Evolutionary conservation across 2,113 vertebrate species (phyloP).

Genomic region (Catharus minimus): DNA sequence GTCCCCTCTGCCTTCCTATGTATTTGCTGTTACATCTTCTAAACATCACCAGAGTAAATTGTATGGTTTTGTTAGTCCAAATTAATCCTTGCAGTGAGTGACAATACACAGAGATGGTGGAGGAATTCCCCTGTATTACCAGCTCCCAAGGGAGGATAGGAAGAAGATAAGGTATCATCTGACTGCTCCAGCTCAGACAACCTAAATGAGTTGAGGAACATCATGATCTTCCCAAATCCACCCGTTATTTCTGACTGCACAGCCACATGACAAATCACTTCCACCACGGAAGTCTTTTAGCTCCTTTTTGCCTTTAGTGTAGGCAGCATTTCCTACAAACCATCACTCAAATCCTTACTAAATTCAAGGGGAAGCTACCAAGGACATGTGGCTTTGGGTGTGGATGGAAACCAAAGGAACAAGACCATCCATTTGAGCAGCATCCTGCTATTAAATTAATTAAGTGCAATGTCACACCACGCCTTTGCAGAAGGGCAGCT

Average conservation of each 20-base stretch:
- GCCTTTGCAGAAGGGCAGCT: neutral
- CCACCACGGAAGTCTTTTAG: neutral
- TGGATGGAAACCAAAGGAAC: conserved; percentile 23
- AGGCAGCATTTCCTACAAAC: neutral
- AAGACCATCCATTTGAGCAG: conserved; percentile 12
- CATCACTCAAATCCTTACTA: neutral
- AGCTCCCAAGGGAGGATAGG: neutral
- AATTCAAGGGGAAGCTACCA: neutral
- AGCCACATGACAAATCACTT: neutral
- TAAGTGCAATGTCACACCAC: neutral
- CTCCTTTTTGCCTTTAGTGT: neutral
- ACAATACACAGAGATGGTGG: neutral
- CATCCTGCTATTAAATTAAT: conserved; percentile 57
- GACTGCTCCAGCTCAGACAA: neutral
- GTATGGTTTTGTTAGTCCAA: neutral
- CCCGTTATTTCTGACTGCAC: accelerated
- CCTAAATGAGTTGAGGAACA: neutral
- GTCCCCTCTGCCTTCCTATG: neutral
- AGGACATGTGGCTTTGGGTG: neutral
- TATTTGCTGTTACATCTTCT: neutral
- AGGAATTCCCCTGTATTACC: neutral
- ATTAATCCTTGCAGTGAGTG: neutral
- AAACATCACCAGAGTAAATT: neutral
- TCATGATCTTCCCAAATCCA: neutral
- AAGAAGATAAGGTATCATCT: neutral